phyloP scores from a whole-genome alignment of 2,888 invertebrate genomes.

The Allolobophora icterica region DNA sequence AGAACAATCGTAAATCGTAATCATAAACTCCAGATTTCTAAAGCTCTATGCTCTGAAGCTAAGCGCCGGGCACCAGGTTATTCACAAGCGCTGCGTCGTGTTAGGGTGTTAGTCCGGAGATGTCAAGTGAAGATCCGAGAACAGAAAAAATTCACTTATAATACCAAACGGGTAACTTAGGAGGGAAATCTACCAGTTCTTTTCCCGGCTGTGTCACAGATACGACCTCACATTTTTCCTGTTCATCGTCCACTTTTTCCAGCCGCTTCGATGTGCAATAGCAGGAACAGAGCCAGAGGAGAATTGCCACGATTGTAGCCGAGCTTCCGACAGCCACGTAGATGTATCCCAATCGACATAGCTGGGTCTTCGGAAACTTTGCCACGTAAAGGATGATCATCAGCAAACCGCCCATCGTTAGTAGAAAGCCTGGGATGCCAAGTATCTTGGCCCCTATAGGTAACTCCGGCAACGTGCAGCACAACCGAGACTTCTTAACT shows the following conservation, averaged over 20 bases:
- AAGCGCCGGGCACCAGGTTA: no score
- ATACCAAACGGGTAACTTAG: background rate
- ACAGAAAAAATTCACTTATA: background rate
- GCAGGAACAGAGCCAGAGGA: background rate
- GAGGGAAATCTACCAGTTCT: background rate
- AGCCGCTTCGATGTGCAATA: background rate
- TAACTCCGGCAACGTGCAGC: background rate
- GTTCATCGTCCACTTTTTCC: background rate
- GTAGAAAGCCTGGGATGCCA: background rate
- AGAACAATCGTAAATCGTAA: no score
- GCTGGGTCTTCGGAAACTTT: background rate
- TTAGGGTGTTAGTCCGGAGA: no score
- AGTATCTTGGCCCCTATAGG: background rate
- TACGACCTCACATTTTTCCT: background rate
- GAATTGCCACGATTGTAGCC: background rate
- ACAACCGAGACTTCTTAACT: background rate
- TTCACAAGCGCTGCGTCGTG: no score
- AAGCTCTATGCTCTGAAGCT: no score
- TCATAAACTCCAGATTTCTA: no score
- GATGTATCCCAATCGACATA: background rate
- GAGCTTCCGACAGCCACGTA: background rate
- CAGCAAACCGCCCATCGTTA: background rate
- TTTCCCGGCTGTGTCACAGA: background rate
- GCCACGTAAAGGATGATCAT: background rate
- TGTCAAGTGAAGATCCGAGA: background rate